Evolutionary conservation across 2,113 vertebrate species (phyloP), one percentile per base, ranked within the genome.

Genomic region (Ictalurus furcatus): DNA sequence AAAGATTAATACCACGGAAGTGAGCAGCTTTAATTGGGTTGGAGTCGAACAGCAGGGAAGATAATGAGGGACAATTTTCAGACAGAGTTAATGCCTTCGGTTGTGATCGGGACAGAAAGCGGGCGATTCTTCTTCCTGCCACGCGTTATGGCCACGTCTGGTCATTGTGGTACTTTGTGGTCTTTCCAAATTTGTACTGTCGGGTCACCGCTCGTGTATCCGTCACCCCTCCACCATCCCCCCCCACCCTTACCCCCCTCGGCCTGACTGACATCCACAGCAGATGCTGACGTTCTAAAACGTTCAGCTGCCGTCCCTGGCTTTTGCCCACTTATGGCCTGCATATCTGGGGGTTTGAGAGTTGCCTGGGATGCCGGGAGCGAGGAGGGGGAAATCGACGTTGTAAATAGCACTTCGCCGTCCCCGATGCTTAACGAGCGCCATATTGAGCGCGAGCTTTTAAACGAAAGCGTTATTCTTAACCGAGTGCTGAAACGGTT

Each of bases 201-300:
- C 34, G 61, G 87, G 69, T 87, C 81, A 23, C 52, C 69, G 19
- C 67, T 52, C 21, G 44, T 67, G 79, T 84, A 85, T 65, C 88
- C 67, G 61, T 58, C 44, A 81, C 74, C 52, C 88, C 67, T 74
- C 84, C 76, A 8, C 67, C n/a, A n/a, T n/a, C n/a, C n/a, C n/a
- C 84, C 76, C 76, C 93, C 95, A 94, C 94, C 82, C 95, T 14
- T 71, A 48, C 79, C 86, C 30, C 67, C 58, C 4, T 80, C 54
- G 63, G 96, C 96, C 96, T 97, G 97, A 97, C 95, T 97, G 97
- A 98, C 97, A 97, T 95, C 95, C 96, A 94, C 97, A 97, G 96
- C 98, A 99, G 97, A 99, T 98, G 97, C 97, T 99, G 98, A 98
- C 98, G 98, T 98, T 98, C 98, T 98, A 97, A 98, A 98, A 98